phyloP scores from a whole-genome alignment of 1,140 invertebrate species.

The Augochlora pura region DNA sequence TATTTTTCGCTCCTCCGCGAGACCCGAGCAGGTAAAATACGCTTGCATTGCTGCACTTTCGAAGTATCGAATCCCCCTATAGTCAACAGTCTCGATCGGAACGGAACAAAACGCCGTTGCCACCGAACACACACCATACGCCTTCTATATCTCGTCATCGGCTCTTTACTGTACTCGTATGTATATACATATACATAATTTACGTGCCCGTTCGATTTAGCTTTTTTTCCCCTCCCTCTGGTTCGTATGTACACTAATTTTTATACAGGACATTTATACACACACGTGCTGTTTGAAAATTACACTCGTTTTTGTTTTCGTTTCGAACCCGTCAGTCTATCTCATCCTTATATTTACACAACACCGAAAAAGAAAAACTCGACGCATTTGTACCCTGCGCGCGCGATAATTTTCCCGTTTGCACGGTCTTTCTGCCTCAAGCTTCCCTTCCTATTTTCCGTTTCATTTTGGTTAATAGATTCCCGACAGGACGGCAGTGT shows the following conservation, averaged over 20 bases:
- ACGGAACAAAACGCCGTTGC: slow-evolving; percentile 41
- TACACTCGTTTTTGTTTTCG: not conserved
- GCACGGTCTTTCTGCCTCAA: too few relatives aligned
- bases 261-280: slow-evolving; percentile 26
- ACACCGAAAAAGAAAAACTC: not conserved
- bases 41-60: slow-evolving; percentile 24
- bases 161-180: not conserved
- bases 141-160: too few relatives aligned
- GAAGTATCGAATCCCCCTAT: slow-evolving; percentile 8
- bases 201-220: not conserved
- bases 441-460: too few relatives aligned
- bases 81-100: slow-evolving; percentile 30
- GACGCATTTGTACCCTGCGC: too few relatives aligned
- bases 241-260: slow-evolving; percentile 41
- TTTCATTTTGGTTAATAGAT: not conserved
- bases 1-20: slow-evolving; percentile 31
- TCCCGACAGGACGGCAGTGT: slow-evolving; percentile 57
- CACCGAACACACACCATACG: slow-evolving; percentile 1
- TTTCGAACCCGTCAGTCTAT: not conserved
- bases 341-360: not conserved
- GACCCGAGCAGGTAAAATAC: slow-evolving; percentile 26
- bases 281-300: slow-evolving; percentile 16
- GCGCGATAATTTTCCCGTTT: too few relatives aligned
- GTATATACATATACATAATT: slow-evolving; percentile 32
- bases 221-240: too few relatives aligned